Evolutionary conservation across 2,888 invertebrate species (phyloP), one percentile per base, ranked within the genome.

Genomic region (Reticulitermes lucifugus): DNA sequence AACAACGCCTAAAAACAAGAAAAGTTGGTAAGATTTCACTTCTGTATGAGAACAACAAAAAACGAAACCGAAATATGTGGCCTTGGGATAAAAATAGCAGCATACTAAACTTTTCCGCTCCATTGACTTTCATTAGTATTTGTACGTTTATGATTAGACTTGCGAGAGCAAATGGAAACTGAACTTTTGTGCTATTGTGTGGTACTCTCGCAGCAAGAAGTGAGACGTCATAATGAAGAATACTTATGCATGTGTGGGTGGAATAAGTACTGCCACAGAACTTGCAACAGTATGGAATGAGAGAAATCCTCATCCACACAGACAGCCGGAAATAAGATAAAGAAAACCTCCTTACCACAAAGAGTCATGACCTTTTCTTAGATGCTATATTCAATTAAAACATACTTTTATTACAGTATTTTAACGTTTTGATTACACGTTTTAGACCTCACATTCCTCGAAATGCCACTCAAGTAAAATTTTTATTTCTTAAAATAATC

Each of bases 201-300:
- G 65, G n/a, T n/a, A 65, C n/a, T 60, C 65, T 14, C 65, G 65
- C 65, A 65, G 65, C 65, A n/a, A n/a, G 65, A 65, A 65, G n/a
- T 65, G 65, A 65, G n/a, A 65, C 65, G 25, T 25, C 25, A n/a
- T 65, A 65, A 65, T 25, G 65, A 25, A 65, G 25, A 65, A 65
- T 65, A 65, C 65, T n/a, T 65, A 65, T 65, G 65, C 65, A 65
- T 65, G 65, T n/a, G 25, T 65, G 65, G 65, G 25, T 12, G 25
- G 14, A 65, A 65, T 65, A n/a, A 12, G 65, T 65, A 65, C 65
- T 5, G 65, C 6, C 65, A 25, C 25, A 65, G n/a, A n/a, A 25
- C 65, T 65, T 65, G 65, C 25, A n/a, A 65, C 65, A 25, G 0
- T 65, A 65, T n/a, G n/a, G 55, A 55, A 12, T 14, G 2, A 14